Conservation (phyloP, 2,797 vertebrate species). For the Eupleurogrammus muticus region DNA sequence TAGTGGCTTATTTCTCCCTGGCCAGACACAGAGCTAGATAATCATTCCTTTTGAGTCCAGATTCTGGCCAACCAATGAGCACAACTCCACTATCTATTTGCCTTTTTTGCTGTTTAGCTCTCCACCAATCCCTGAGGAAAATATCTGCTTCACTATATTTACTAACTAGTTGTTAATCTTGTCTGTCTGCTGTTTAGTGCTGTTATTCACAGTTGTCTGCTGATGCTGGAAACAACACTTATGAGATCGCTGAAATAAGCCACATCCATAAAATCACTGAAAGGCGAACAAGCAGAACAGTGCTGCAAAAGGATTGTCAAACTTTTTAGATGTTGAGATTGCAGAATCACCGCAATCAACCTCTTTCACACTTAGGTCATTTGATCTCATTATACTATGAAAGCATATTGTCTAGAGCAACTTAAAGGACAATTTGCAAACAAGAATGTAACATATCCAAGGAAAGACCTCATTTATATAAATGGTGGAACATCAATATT, state of each 20-base stretch:
- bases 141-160: background rate
- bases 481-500: background rate
- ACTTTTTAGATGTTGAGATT: background rate
- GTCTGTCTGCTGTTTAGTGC: background rate
- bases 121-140: background rate
- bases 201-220: background rate
- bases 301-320: background rate
- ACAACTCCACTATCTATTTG: background rate
- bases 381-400: slow-evolving; percentile 1
- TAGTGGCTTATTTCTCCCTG: slow-evolving; percentile 11
- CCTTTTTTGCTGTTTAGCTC: slow-evolving; percentile 2
- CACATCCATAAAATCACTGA: too few species aligned
- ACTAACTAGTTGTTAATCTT: background rate
- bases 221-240: background rate
- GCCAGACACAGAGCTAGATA: background rate
- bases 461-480: background rate
- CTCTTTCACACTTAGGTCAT: background rate
- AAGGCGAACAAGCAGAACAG: too few species aligned
- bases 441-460: background rate
- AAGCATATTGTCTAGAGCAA: background rate
- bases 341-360: background rate
- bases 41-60: background rate
- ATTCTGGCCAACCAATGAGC: background rate
- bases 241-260: too few species aligned
- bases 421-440: slow-evolving; percentile 3